phyloP scores from a whole-genome alignment of 1,140 invertebrate species.

The Tachypleus tridentatus region DNA sequence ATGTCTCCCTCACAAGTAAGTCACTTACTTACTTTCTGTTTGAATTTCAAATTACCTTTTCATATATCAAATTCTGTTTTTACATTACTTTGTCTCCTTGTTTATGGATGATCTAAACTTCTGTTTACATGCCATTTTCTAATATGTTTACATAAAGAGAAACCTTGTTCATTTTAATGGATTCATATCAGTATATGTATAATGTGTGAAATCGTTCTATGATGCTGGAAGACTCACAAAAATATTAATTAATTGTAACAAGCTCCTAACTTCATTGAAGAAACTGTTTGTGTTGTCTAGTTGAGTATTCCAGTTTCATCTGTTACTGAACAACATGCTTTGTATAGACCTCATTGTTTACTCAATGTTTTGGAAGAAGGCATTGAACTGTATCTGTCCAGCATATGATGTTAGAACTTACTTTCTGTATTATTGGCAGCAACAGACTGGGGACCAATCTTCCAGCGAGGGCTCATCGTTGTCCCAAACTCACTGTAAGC shows the following conservation, averaged over 20 bases:
- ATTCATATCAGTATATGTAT: too few species aligned
- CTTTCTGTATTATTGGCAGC: conserved; percentile 4
- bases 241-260: too few species aligned
- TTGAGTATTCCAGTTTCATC: too few species aligned
- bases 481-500: conserved; percentile 1
- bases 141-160: neutral
- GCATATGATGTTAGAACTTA: too few species aligned
- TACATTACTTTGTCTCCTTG: neutral
- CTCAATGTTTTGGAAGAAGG: too few species aligned
- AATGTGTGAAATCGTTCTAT: too few species aligned
- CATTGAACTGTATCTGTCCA: too few species aligned
- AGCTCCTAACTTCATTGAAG: too few species aligned
- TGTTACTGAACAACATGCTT: too few species aligned
- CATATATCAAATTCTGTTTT: neutral
- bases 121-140: neutral
- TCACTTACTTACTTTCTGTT: neutral
- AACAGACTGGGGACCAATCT: conserved; percentile 15
- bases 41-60: neutral
- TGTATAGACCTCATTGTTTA: too few species aligned
- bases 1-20: conserved; percentile 42
- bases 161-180: neutral
- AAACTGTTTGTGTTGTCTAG: too few species aligned
- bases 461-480: neutral
- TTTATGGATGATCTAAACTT: neutral
- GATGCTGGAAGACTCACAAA: too few species aligned